Evolutionary conservation across 2,113 vertebrate genomes (phyloP).

Genomic region (Anguilla rostrata): DNA sequence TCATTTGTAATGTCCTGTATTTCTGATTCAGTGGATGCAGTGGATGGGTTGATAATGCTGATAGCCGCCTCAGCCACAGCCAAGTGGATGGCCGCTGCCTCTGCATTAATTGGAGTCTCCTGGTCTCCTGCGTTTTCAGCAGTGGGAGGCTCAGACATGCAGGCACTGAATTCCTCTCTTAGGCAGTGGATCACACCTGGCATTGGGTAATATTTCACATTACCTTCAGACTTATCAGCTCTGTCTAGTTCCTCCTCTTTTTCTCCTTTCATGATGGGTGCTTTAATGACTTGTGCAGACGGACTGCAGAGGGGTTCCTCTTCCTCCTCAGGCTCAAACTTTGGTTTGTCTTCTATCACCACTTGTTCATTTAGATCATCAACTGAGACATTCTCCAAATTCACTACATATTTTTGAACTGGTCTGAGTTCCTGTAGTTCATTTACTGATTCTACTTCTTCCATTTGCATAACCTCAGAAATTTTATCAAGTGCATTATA

Average conservation of each 20-base stretch:
- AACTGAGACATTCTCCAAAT: constrained; percentile 18
- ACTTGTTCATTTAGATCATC: constrained; percentile 33
- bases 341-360: constrained; percentile 27
- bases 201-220: constrained; percentile 16
- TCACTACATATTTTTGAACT: constrained; percentile 35
- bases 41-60: constrained; percentile 13
- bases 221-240: constrained; percentile 10
- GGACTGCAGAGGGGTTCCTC: constrained; percentile 36
- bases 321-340: constrained; percentile 26
- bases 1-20: constrained; percentile 37
- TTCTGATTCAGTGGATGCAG: constrained; percentile 31
- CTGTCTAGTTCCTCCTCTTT: constrained; percentile 26
- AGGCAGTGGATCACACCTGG: constrained; percentile 25
- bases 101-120: constrained; percentile 40
- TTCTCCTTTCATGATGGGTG: constrained; percentile 29
- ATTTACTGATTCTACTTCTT: constrained; percentile 38
- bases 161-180: constrained; percentile 26
- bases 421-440: constrained; percentile 33
- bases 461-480: constrained; percentile 3
- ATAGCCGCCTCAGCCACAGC: constrained; percentile 39
- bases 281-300: constrained; percentile 16
- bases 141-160: constrained; percentile 25
- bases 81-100: constrained; percentile 47
- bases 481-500: constrained; percentile 30
- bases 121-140: constrained; percentile 40